Base-by-base conservation (phyloP, 1,140 invertebrate species). In the Bathynomus jamesi region DNA sequence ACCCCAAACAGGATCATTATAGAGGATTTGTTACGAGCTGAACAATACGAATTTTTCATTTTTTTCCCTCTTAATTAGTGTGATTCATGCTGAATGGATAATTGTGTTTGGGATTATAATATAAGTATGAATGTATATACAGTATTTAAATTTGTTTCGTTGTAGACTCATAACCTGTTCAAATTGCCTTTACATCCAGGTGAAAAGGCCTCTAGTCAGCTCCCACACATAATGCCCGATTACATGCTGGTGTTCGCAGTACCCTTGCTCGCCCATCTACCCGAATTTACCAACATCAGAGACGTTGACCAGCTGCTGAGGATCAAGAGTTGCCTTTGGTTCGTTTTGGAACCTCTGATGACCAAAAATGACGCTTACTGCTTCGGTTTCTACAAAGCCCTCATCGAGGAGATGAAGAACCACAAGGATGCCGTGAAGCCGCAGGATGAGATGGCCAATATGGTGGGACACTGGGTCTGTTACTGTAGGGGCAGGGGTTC, bases 211-310 rank as follows among this genome's bases (percentile, higher is more conserved):
- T 83, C 89, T 74, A 83, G 86, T 76, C 90, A 92, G 82, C 80
- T 93, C 78, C 88, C 90, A n/a, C 90, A 92, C 80, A 93, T 94
- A 80, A 84, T 94, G 80, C 95, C 96, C 65, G 96, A 99, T 84
- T 98, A 97, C 81, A 95, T 96, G 88, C 82, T 98, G 76, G 93
- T 95, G 65, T 98, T 96, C 82, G 91, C 94, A 2, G 90, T 98
- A 65, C 93, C 96, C 65, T 87, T 98, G 30, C 86, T 99, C 17
- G 90, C 95, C 4, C 94, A 98, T 81, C 91, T 95, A 83, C 92
- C 93, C 5, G 86, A 88, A 74, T 94, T 92, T 78, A 90, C 88
- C 28, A 85, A 87, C 72, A 88, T 90, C 80, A 87, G 90, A 25
- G 78, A 79, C 65, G 31, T 75, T 17, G 61, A 72, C 13, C 71